phyloP scores from a whole-genome alignment of 2,797 vertebrate species.

The Spinus olivaceus region DNA sequence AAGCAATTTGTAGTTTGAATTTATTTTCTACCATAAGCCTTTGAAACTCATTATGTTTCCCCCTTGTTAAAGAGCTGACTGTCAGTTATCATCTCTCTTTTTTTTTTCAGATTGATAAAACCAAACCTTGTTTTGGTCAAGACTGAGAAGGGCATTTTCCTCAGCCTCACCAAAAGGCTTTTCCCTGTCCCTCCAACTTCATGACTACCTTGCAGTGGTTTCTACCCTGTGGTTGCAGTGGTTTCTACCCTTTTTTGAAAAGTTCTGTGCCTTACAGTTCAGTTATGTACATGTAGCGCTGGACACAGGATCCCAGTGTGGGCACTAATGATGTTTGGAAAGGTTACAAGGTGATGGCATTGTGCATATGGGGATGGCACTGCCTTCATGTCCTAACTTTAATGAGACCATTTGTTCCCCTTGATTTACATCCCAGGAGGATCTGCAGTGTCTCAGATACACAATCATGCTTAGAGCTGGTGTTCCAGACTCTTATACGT shows the following conservation, averaged over 20 bases:
- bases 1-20: slow-evolving; percentile 45
- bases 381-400: neutral
- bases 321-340: neutral
- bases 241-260: neutral
- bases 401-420: neutral
- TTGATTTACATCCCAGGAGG: neutral
- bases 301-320: too few species aligned
- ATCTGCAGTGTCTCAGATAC: neutral
- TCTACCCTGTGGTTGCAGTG: neutral
- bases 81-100: neutral
- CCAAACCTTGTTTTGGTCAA: neutral
- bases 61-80: neutral
- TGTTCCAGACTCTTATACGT: neutral
- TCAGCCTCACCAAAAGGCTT: neutral
- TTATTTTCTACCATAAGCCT: neutral
- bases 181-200: fast-evolving
- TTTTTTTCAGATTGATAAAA: neutral
- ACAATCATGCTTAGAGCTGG: neutral
- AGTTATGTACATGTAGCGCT: neutral
- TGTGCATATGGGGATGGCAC: neutral
- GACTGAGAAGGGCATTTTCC: neutral
- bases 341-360: neutral
- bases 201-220: neutral
- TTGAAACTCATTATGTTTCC: slow-evolving; percentile 22
- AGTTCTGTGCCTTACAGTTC: neutral